phyloP scores from a whole-genome alignment of 2,888 invertebrate genomes.

The Sphaerophoria taeniata region DNA sequence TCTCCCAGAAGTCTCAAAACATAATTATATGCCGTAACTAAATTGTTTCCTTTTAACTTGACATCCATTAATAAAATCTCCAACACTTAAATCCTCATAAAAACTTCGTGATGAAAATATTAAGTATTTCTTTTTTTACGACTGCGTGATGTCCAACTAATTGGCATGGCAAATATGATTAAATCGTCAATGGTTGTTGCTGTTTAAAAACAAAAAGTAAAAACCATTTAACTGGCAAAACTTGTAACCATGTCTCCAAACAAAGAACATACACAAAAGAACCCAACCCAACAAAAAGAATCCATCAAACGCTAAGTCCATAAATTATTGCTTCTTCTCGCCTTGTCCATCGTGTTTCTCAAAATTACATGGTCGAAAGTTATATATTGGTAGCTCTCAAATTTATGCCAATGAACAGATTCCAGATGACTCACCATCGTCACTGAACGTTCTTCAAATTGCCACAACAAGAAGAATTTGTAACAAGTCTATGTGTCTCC shows the following conservation, averaged over 20 bases:
- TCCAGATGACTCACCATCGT: constrained; percentile 56
- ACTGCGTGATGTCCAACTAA: constrained; percentile 48
- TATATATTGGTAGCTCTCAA: neutral
- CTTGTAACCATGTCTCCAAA: constrained; percentile 21
- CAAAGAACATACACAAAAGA: constrained; percentile 19
- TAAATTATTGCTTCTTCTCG: constrained; percentile 46
- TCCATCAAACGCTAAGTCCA: constrained; percentile 36
- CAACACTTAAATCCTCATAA: constrained; percentile 18
- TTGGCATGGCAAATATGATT: constrained; percentile 49
- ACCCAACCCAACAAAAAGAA: constrained; percentile 26
- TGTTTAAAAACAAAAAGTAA: constrained; percentile 5
- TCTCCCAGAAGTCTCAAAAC: neutral
- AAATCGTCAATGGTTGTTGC: constrained; percentile 48
- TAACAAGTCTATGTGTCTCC: constrained; percentile 55
- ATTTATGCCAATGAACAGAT: constrained; percentile 42
- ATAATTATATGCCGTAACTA: neutral
- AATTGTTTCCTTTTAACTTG: neutral
- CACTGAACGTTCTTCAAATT: neutral
- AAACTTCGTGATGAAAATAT: constrained; percentile 41
- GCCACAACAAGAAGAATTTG: constrained; percentile 47
- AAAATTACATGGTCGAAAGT: neutral
- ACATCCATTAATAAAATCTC: constrained; percentile 13
- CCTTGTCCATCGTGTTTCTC: neutral
- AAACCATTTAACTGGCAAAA: constrained; percentile 48
- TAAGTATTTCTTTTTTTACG: neutral